A percentile compares a stretch with the other conserved stretches of the same genome.
These are phyloP conservation scores for Musca vetustissima DNA, from an alignment of 1,140 invertebrate species.

Conservation along the genomic window DNA sequence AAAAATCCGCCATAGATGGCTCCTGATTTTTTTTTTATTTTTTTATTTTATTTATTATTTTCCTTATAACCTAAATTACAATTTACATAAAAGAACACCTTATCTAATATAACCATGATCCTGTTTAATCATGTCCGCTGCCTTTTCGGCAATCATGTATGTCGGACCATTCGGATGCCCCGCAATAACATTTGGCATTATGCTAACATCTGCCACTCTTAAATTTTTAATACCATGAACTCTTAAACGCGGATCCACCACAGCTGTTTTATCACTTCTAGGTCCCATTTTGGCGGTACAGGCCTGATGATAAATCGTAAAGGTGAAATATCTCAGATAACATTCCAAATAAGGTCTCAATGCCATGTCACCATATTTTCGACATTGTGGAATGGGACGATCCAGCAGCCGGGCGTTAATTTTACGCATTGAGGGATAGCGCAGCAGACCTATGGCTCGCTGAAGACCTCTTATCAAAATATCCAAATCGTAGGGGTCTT, in stretches of 20 bases:
- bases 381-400: constrained; percentile 65
- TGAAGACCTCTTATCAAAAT: constrained; percentile 67
- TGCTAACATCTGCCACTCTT: constrained; percentile 76
- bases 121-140: constrained; percentile 66
- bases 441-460: constrained; percentile 60
- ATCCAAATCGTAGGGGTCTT: constrained; percentile 63
- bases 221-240: constrained; percentile 70
- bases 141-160: constrained; percentile 75
- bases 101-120: constrained; percentile 54
- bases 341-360: constrained; percentile 77
- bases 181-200: constrained; percentile 64
- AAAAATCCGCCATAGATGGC: too few species aligned
- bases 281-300: constrained; percentile 88
- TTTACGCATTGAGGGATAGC: constrained; percentile 63
- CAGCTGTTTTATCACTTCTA: constrained; percentile 64
- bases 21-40: too few species aligned
- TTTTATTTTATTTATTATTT: too few species aligned
- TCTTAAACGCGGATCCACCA: constrained; percentile 70
- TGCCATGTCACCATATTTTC: constrained; percentile 63
- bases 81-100: too few species aligned
- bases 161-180: constrained; percentile 69
- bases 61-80: too few species aligned
- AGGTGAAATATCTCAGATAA: constrained; percentile 65
- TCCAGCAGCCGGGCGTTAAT: constrained; percentile 64
- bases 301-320: constrained; percentile 75